Percentiles rank a stretch among this genome's conserved stretches.
These are phyloP conservation scores for Tribolium madens DNA, from an alignment of 1,140 invertebrate genomes.

Conservation along the genomic window DNA sequence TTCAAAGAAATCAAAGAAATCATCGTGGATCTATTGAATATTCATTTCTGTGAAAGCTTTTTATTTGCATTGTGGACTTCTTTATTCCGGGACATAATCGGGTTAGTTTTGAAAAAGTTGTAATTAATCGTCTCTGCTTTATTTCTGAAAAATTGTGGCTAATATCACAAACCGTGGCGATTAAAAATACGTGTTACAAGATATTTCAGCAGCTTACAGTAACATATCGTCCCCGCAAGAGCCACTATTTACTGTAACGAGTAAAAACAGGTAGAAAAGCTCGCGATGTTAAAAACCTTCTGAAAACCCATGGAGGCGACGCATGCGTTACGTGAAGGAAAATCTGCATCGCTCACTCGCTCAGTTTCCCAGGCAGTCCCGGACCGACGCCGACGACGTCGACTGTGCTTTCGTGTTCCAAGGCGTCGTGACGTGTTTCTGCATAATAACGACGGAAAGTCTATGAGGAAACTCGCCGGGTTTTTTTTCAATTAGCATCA, in stretches of 20 bases:
- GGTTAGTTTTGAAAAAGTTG: not conserved
- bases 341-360: constrained; percentile 42
- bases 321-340: constrained; percentile 41
- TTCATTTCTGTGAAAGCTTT: constrained; percentile 22
- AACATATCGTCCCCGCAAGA: constrained; percentile 11
- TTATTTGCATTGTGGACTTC: constrained; percentile 18
- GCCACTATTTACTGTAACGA: constrained; percentile 13
- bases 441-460: constrained; percentile 28
- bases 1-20: constrained; percentile 36
- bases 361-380: constrained; percentile 44
- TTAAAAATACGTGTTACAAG: constrained; percentile 5
- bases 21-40: constrained; percentile 23
- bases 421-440: constrained; percentile 39
- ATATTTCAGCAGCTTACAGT: constrained; percentile 11
- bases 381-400: constrained; percentile 40
- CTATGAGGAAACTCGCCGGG: constrained; percentile 12
- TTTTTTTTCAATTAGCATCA: constrained; percentile 9
- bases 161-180: not conserved
- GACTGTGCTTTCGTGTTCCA: constrained; percentile 38
- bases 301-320: constrained; percentile 27
- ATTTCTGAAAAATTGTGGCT: no score
- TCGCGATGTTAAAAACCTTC: constrained; percentile 27
- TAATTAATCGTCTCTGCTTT: not conserved
- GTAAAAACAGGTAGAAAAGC: constrained; percentile 30
- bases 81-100: not conserved